Evolutionary conservation across 1,140 invertebrate species (phyloP), one percentile per base, ranked within the genome.

Genomic region (Lepidurus couesii): DNA sequence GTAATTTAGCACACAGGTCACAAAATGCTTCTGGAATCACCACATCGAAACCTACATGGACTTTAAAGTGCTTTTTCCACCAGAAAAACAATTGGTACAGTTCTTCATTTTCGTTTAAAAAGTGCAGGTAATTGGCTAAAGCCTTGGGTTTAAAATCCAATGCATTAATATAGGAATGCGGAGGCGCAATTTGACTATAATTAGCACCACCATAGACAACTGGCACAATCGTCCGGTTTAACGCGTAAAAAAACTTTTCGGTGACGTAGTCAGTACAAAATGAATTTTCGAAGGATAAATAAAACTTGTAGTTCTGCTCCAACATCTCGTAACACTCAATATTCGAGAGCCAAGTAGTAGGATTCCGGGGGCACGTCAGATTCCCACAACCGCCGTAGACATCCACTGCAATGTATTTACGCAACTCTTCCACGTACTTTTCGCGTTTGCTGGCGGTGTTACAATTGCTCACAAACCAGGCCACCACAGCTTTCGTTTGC

Each of bases 1-100:
- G 95, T 42, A 96, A 84, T 88, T 96, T 91, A 4, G 95, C 91
- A 85, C 97, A 98, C 26, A 98, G 88, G 1, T 96, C 90, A 84
- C 96, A 98, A 91, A 95, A 97, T 84, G 97, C 98, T 83, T 92
- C 94, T 92, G 83, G 97, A 96, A 84, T 96, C 93, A 1, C 95
- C 95, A 0, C 93, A 95, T 45, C 93, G 7, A 74, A 26, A 7
- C 75, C 79, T 43, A 65, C 65, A 7, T 79, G 42, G 0, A 80
- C 78, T 75, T 79, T 74, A 42, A 79, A 80, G 42, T 78, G 77
- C 13, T 75, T 47, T 74, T 78, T 80, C 79, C 79, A 80, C 79
- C 79, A 80, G 21, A 80, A 80, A 34, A 79, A 80, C 75, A 53
- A 24, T n/a, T 77, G 45, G 26, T 79, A 79, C 0, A 47, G 11